A percentile compares a stretch with the other conserved stretches of the same genome.
These are phyloP conservation scores for Paramormyrops hopkinsi DNA, from an alignment of 2,797 vertebrate species.

Conservation along the genomic window DNA sequence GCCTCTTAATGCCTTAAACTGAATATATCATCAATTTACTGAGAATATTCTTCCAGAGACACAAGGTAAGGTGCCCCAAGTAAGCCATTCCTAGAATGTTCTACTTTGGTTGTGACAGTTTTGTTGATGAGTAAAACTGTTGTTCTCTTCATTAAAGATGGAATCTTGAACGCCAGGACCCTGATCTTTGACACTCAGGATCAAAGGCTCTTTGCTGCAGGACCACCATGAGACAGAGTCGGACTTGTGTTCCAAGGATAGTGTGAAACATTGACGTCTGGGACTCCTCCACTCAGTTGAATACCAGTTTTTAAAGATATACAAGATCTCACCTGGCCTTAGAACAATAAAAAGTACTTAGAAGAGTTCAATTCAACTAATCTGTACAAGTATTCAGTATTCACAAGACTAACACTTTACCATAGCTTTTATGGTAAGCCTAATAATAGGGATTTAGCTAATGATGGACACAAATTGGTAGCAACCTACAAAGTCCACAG, in stretches of 20 bases:
- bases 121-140: neutral
- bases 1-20: neutral
- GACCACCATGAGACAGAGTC: neutral
- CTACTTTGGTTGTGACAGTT: neutral
- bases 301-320: neutral
- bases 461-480: neutral
- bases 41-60: neutral
- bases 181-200: neutral
- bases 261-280: neutral
- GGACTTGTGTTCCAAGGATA: neutral
- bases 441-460: neutral
- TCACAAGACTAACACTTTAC: neutral
- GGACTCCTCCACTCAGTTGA: neutral
- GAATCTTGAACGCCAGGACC: neutral
- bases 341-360: neutral
- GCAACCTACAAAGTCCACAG: neutral
- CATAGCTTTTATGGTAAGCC: neutral
- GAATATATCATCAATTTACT: neutral
- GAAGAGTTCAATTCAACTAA: neutral
- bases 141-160: neutral
- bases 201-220: neutral
- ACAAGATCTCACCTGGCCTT: neutral
- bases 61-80: neutral
- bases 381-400: neutral
- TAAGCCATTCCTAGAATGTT: constrained; percentile 3